Evolutionary conservation across 2,113 vertebrate species (phyloP), one percentile per base, ranked within the genome.

Genomic region (Cottus gobio): DNA sequence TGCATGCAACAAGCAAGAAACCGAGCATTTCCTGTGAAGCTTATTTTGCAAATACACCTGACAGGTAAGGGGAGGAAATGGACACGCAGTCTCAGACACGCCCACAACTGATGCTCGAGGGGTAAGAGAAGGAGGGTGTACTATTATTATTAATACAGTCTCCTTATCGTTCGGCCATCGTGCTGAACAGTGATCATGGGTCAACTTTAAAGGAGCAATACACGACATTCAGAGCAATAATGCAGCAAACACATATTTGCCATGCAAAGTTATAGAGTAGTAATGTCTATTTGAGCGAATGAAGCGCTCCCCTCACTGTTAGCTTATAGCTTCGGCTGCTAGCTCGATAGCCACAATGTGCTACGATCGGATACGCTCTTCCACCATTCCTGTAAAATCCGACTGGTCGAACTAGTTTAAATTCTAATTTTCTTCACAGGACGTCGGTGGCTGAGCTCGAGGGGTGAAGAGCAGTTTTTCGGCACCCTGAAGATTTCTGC

Each of bases 401-500:
- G 24, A 66, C 9, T 54, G 30, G 16, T 52, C 4, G 20, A 56
- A 73, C 54, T 65, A 39, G 44, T 15, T 54, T 20, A 39, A 71
- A 58, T 36, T 64, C 20, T 46, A 56, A 30, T 71, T 11, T 30
- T 44, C 77, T 78, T 71, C 13, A 26, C 10, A 37, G 69, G 10
- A 46, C 39, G 11, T 68, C 15, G 7, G 34, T 44, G 46, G 54
- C 64, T 3, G 44, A 39, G 28, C 30, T 31, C 31, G 9, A 76
- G 34, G 8, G 58, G 5, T 39, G 57, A 64, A 56, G 30, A 65
- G 36, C 37, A 64, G 39, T 18, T 50, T 84, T 68, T 61, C 30
- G 24, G 22, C 36, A 60, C 46, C 37, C 15, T n/a, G 12, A 67
- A 64, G 67, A 75, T 88, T 82, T 42, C 65, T 74, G 66, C 26